Evolutionary conservation across 2,113 vertebrate species (phyloP).

Genomic region (Barnardius zonarius): DNA sequence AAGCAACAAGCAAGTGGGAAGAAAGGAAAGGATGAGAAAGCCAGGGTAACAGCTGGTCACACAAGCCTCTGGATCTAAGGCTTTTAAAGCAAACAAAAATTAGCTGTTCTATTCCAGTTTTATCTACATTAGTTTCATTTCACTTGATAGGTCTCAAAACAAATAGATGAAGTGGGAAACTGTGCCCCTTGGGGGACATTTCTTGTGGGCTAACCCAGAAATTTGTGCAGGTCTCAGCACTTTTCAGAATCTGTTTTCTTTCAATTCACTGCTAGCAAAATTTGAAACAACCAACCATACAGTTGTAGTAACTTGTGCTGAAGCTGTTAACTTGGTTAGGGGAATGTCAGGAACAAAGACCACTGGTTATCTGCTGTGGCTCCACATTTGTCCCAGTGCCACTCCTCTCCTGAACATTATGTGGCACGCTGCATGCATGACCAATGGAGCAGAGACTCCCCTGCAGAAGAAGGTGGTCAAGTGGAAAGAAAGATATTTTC

Average conservation of each 20-base stretch:
- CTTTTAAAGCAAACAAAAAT: background rate
- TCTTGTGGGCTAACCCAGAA: background rate
- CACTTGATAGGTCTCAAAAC: background rate
- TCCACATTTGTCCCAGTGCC: background rate
- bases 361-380: background rate
- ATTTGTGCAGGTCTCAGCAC: background rate
- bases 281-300: background rate
- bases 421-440: rapidly evolving
- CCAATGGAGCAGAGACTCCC: background rate
- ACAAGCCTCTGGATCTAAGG: background rate
- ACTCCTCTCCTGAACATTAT: rapidly evolving
- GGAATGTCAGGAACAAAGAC: background rate
- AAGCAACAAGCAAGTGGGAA: background rate
- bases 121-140: background rate
- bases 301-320: background rate
- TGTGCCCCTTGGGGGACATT: rapidly evolving
- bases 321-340: background rate
- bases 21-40: background rate
- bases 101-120: background rate
- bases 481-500: background rate
- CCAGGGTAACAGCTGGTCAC: background rate
- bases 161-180: background rate
- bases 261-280: background rate
- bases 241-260: background rate
- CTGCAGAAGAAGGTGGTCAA: background rate